Evolutionary conservation across 1,140 invertebrate genomes (phyloP), one percentile per base, ranked within the genome.

Genomic region (Tyrophagus putrescentiae): DNA sequence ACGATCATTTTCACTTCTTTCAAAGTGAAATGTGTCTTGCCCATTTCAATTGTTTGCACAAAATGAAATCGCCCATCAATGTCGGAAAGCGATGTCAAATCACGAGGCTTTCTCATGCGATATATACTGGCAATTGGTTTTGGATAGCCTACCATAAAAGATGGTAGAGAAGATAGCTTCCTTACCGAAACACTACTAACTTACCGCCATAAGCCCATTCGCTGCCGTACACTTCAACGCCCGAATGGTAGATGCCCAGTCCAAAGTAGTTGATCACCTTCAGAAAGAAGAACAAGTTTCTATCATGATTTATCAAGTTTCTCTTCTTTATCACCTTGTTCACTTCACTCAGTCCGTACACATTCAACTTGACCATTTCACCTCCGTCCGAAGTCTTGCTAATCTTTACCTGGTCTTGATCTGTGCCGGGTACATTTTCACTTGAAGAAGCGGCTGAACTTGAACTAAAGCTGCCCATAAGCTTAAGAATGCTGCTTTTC

Each of bases 171-270:
- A n/a, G n/a, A n/a, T n/a, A n/a, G n/a, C n/a, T n/a, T n/a, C n/a
- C n/a, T n/a, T n/a, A n/a, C n/a, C n/a, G n/a, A n/a, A n/a, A n/a
- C n/a, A n/a, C n/a, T n/a, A n/a, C n/a, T n/a, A n/a, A n/a, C n/a
- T n/a, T n/a, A 28, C 50, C 50, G 34, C 50, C 50, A 53, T 53
- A 53, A 5, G 50, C 50, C 50, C 50, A 54, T 33, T 54, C 52
- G 2, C n/a, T 3, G 25, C 28, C 52, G 27, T 54, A 54, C n/a
- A 54, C 52, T 25, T 54, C 28, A n/a, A 53, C 27, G 23, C 50
- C 50, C 5, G 50, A 9, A 53, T 53, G 50, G 34, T 53, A 53
- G 7, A 54, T 54, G 13, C 52, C 52, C 25, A 54, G 21, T 18
- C 27, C 28, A 31, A n/a, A 34, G 25, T 27, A 28, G 21, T 18